A percentile compares a stretch with the other conserved stretches of the same genome.
Evolutionary conservation across 1,140 invertebrate genomes (phyloP).

Genomic region (Macrotrachela quadricornifera): DNA sequence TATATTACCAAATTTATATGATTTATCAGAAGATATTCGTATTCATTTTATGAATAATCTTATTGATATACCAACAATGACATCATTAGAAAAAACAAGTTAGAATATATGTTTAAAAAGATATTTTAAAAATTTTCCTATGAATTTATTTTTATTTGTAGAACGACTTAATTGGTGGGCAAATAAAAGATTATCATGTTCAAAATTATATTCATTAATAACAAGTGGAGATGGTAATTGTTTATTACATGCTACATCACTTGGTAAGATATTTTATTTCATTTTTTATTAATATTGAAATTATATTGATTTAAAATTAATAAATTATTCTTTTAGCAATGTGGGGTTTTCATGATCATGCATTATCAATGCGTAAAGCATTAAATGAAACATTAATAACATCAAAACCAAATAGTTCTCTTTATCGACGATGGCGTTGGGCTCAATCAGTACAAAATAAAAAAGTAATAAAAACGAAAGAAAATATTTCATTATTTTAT

Average conservation of each 20-base stretch:
- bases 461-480: too few relatives aligned
- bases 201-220: slow-evolving; percentile 39
- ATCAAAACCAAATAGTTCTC: slow-evolving; percentile 32
- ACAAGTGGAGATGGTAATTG: slow-evolving; percentile 66
- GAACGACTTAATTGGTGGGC: background rate
- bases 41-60: too few relatives aligned
- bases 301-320: too few relatives aligned
- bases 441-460: slow-evolving; percentile 42
- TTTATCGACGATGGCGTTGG: slow-evolving; percentile 48
- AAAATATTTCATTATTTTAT: too few relatives aligned
- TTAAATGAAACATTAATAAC: slow-evolving; percentile 45
- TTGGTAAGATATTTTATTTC: slow-evolving; percentile 30
- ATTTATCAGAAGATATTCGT: too few relatives aligned
- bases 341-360: slow-evolving; percentile 67
- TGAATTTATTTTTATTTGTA: too few relatives aligned
- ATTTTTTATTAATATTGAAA: too few relatives aligned
- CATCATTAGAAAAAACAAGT: too few relatives aligned
- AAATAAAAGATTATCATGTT: slow-evolving; percentile 34
- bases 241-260: slow-evolving; percentile 60
- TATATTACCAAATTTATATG: too few relatives aligned
- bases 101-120: too few relatives aligned
- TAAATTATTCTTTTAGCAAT: slow-evolving; percentile 37
- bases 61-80: too few relatives aligned
- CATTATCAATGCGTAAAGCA: slow-evolving; percentile 54
- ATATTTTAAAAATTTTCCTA: too few relatives aligned